These are phyloP conservation scores for Apodemia duryi DNA, from an alignment of 2,888 invertebrate genomes.

Conservation along the genomic window DNA sequence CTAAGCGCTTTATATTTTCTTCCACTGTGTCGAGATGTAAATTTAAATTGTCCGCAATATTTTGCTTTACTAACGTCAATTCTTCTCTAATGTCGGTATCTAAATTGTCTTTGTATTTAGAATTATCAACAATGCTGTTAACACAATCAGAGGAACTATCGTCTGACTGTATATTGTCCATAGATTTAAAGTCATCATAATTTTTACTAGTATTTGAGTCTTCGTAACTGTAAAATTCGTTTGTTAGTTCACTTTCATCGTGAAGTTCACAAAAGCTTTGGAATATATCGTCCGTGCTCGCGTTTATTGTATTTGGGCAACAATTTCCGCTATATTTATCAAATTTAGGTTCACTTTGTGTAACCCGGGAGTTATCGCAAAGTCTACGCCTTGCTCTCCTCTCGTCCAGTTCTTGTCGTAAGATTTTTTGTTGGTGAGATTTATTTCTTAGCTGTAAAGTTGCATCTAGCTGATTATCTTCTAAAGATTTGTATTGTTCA, in stretches of 20 bases:
- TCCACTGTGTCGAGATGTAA: conserved; percentile 50
- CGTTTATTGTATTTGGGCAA: conserved; percentile 36
- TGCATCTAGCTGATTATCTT: conserved; percentile 58
- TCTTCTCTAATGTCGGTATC: conserved; percentile 40
- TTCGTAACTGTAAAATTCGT: conserved; percentile 37
- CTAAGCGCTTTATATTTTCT: conserved; percentile 49
- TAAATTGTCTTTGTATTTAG: conserved; percentile 36
- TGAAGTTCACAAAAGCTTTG: conserved; percentile 51
- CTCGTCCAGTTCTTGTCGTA: conserved; percentile 56
- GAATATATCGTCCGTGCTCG: conserved; percentile 50
- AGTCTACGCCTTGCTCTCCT: conserved; percentile 52
- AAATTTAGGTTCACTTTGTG: conserved; percentile 43
- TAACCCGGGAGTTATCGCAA: conserved; percentile 44
- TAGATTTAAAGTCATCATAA: conserved; percentile 39
- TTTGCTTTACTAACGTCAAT: conserved; percentile 37
- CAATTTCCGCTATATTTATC: conserved; percentile 36
- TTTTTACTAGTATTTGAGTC: conserved; percentile 36
- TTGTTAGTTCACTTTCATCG: conserved; percentile 37
- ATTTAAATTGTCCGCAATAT: conserved; percentile 46
- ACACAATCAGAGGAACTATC: conserved; percentile 39
- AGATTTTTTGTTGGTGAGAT: conserved; percentile 53
- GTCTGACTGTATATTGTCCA: conserved; percentile 37
- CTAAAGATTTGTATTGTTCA: conserved; percentile 65
- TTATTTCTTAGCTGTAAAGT: conserved; percentile 51
- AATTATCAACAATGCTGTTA: conserved; percentile 43